These are phyloP conservation scores for Cryptocephalus moraei DNA, from an alignment of 2,888 invertebrate genomes.

Conservation along the genomic window DNA sequence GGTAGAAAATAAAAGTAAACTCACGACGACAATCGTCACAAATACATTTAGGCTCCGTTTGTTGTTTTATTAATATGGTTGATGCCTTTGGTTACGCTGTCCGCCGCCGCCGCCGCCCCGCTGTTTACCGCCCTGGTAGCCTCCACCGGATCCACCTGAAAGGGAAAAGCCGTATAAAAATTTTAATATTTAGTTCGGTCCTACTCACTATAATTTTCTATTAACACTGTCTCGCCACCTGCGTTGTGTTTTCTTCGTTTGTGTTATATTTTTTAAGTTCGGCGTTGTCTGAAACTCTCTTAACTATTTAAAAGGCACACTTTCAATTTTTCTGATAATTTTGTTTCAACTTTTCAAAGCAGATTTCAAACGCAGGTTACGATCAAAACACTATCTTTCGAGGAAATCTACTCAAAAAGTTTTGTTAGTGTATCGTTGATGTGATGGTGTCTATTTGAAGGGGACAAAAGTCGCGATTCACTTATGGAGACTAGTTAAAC, in stretches of 20 bases:
- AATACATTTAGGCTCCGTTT: too few species aligned
- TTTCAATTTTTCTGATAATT: background rate
- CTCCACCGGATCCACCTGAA: slow-evolving; percentile 28
- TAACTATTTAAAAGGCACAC: background rate
- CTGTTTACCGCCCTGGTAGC: slow-evolving; percentile 74
- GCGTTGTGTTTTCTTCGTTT: slow-evolving; percentile 18
- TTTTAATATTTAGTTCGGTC: slow-evolving; percentile 28
- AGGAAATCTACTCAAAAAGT: background rate
- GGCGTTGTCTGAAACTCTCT: background rate
- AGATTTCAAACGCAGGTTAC: slow-evolving; percentile 19
- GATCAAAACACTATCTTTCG: slow-evolving; percentile 5
- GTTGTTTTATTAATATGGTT: slow-evolving; percentile 49
- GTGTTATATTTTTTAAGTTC: too few species aligned
- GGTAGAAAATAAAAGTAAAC: too few species aligned
- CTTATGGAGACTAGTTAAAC: too few species aligned
- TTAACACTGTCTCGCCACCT: slow-evolving; percentile 21
- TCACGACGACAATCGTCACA: too few species aligned
- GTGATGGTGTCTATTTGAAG: slow-evolving; percentile 7
- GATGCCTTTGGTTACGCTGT: slow-evolving; percentile 72
- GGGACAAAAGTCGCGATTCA: too few species aligned
- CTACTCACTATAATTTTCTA: slow-evolving; percentile 28
- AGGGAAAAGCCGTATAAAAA: slow-evolving; percentile 32
- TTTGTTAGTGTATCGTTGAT: background rate
- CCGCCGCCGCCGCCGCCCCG: slow-evolving; percentile 57
- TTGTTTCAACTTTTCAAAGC: background rate